Evolutionary conservation across 2,113 vertebrate genomes (phyloP), one percentile per base, ranked within the genome.

Genomic region (Xenopus tropicalis): DNA sequence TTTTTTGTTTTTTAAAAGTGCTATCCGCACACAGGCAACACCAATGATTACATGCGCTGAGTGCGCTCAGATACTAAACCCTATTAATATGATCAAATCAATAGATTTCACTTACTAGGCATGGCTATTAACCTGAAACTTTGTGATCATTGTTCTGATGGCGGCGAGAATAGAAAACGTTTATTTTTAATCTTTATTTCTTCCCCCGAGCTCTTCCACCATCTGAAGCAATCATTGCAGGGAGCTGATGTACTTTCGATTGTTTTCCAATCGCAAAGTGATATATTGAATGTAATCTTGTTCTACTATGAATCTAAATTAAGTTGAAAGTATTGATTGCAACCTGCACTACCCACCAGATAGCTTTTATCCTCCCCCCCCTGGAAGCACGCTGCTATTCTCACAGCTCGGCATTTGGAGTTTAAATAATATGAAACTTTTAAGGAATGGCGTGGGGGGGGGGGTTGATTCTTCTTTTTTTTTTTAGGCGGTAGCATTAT

Each of bases 101-200:
- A 76, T 76, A 69, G 66, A 69, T 76, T 76, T 69, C 73, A 43
- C 73, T 76, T 76, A 76, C 73, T 76, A 76, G 73, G 73, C 73
- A 76, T 69, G 69, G 73, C 73, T 76, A 76, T 76, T 76, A 76
- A 76, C 66, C 73, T 63, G 72, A 76, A 76, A 76, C 73, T 76
- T 76, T 76, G 73, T 69, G 73, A 69, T 76, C 66, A 63, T 63
- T 76, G 73, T 62, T 63, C 66, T 54, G 66, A 69, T 63, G 58
- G 58, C 14, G 24, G 58, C 37, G 66, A 69, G 66, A 76, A 69
- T 62, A 76, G 73, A 76, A 61, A 76, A 69, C 66, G 29, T 67
- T 76, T 76, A 76, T 76, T 76, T 76, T 76, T 76, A 76, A 76
- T 76, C 73, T 76, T 76, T 76, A 69, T 76, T 76, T 61, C 73